Percentiles rank a stretch among this genome's conserved stretches.
These are phyloP conservation scores for Trilocha varians DNA, from an alignment of 2,888 invertebrate species.

Conservation along the genomic window DNA sequence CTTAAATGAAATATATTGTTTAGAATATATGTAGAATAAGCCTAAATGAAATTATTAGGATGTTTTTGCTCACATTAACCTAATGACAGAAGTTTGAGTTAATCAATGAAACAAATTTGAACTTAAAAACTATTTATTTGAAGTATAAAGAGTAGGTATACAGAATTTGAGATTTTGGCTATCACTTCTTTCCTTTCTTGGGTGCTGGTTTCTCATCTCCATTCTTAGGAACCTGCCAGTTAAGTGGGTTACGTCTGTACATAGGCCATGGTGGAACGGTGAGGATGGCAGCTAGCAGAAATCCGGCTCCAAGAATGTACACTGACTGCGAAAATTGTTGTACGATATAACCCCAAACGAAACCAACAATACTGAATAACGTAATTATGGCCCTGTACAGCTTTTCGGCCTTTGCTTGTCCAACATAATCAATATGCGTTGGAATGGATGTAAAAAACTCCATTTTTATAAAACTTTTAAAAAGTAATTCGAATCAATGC, in stretches of 20 bases:
- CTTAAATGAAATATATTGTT: too few species aligned
- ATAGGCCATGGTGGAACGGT: constrained; percentile 98
- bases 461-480: constrained; percentile 29
- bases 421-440: constrained; percentile 84
- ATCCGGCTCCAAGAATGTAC: constrained; percentile 93
- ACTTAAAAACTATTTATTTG: constrained; percentile 29
- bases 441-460: constrained; percentile 66
- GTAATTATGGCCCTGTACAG: constrained; percentile 92
- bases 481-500: constrained; percentile 11
- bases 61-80: too few species aligned
- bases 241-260: constrained; percentile 89
- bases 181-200: constrained; percentile 71
- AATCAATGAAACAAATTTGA: constrained; percentile 18
- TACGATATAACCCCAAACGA: constrained; percentile 93
- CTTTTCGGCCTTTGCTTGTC: constrained; percentile 91
- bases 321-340: constrained; percentile 97
- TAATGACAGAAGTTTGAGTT: too few species aligned
- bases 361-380: constrained; percentile 91
- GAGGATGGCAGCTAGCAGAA: constrained; percentile 86
- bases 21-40: too few species aligned
- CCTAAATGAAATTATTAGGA: too few species aligned
- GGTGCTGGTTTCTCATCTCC: constrained; percentile 56
- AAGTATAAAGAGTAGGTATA: constrained; percentile 8
- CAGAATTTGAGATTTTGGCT: constrained; percentile 10
- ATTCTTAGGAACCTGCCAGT: constrained; percentile 86